These are phyloP conservation scores for Pogona vitticeps DNA, from an alignment of 2,113 vertebrate species.

Conservation along the genomic window DNA sequence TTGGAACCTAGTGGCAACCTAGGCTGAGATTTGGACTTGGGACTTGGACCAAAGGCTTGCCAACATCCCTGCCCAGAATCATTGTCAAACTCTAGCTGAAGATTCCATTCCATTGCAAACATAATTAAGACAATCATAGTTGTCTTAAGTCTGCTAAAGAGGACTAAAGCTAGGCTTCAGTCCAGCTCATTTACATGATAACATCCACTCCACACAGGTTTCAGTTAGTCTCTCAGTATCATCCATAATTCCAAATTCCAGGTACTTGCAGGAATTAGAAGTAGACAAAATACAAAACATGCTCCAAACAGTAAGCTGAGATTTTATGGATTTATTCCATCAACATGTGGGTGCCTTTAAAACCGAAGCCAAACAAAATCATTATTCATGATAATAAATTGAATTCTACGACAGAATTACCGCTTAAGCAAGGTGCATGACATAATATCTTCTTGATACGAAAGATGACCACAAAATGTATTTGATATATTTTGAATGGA, in stretches of 20 bases:
- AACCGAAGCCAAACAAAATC: background rate
- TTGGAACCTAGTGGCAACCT: too few species aligned
- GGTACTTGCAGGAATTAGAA: background rate
- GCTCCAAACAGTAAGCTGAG: background rate
- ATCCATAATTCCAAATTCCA: background rate
- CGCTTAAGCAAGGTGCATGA: background rate
- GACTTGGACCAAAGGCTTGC: too few species aligned
- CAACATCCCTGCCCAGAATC: too few species aligned
- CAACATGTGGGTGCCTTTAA: background rate
- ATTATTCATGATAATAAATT: background rate
- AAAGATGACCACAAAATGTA: background rate
- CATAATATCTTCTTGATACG: background rate
- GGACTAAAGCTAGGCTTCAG: too few species aligned
- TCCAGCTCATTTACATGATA: too few species aligned
- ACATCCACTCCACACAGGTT: too few species aligned
- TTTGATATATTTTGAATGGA: background rate
- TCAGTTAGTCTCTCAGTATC: background rate
- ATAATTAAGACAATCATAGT: too few species aligned
- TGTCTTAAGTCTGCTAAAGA: too few species aligned
- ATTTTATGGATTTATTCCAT: background rate
- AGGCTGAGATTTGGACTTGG: too few species aligned
- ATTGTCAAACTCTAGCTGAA: too few species aligned
- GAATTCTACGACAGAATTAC: rapidly evolving
- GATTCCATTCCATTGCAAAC: too few species aligned
- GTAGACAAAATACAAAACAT: background rate